These are phyloP conservation scores for Ichneumon xanthorius DNA, from an alignment of 2,888 invertebrate genomes.

Conservation along the genomic window DNA sequence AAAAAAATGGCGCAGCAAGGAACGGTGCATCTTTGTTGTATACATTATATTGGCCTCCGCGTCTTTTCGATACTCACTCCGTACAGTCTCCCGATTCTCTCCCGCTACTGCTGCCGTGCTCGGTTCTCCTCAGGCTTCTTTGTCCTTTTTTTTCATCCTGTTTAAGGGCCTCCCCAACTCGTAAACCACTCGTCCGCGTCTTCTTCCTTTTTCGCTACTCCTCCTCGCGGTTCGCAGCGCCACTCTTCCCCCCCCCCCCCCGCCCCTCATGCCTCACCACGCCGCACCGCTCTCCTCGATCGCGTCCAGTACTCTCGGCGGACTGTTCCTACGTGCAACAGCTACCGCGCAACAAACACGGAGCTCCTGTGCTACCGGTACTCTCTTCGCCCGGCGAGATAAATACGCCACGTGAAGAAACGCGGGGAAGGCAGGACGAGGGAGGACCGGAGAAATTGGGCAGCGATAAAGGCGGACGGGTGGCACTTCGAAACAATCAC, in stretches of 20 bases:
- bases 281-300: constrained; percentile 18
- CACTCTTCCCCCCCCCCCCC: constrained; percentile 37
- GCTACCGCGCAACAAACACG: constrained; percentile 66
- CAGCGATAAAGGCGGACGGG: constrained; percentile 41
- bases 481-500: constrained; percentile 62
- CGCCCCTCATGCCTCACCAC: constrained; percentile 30
- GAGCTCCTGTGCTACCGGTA: constrained; percentile 54
- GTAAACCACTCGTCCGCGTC: constrained; percentile 68
- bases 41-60: constrained; percentile 53
- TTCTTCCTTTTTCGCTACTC: constrained; percentile 52
- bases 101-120: constrained; percentile 47
- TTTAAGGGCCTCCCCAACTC: constrained; percentile 73
- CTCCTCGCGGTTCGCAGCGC: constrained; percentile 54
- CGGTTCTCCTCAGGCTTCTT: constrained; percentile 51
- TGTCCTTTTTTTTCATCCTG: constrained; percentile 72
- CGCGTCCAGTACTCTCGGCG: constrained; percentile 49
- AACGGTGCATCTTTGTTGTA: constrained; percentile 46
- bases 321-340: constrained; percentile 63
- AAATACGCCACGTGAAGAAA: constrained; percentile 56
- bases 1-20: constrained; percentile 16
- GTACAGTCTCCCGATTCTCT: constrained; percentile 54
- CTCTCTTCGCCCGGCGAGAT: constrained; percentile 62
- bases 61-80: constrained; percentile 58
- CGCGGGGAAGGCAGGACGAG: constrained; percentile 8
- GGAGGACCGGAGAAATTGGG: constrained; percentile 19